Evolutionary conservation across 2,888 invertebrate species (phyloP).

Genomic region (Punctoribates punctum): DNA sequence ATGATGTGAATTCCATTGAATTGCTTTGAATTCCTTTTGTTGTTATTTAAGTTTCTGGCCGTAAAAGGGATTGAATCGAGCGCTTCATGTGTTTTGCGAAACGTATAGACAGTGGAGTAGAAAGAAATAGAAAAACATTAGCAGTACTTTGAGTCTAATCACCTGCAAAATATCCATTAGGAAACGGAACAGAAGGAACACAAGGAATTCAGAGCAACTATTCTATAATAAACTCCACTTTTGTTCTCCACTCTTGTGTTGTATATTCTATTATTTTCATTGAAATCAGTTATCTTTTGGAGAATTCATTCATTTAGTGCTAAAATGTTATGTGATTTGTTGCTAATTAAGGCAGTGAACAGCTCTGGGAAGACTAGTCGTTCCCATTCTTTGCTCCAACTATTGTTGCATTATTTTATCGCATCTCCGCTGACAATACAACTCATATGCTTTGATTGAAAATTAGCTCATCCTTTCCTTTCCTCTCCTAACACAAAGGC

Average conservation of each 20-base stretch:
- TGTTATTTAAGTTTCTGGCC: constrained; percentile 23
- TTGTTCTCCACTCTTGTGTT: background rate
- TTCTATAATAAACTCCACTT: no score
- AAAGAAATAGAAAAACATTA: constrained; percentile 10
- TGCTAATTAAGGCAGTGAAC: constrained; percentile 14
- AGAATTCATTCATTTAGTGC: constrained; percentile 17
- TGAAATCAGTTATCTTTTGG: constrained; percentile 32
- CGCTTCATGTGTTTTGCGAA: background rate
- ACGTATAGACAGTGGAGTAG: constrained; percentile 1
- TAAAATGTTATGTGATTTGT: background rate
- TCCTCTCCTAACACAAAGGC: no score
- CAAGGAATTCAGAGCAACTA: background rate
- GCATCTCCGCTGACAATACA: background rate
- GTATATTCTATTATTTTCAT: background rate
- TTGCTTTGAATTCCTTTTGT: no score
- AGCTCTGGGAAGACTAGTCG: background rate
- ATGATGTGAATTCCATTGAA: constrained; percentile 12
- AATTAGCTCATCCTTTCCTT: background rate
- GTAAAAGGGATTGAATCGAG: background rate
- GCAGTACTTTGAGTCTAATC: constrained; percentile 19
- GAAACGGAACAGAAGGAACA: constrained; percentile 32
- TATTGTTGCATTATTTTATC: constrained; percentile 22
- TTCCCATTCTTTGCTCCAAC: constrained; percentile 8
- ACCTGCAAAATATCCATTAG: constrained; percentile 35
- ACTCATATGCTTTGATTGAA: constrained; percentile 19